Evolutionary conservation across 2,888 invertebrate species (phyloP).

Genomic region (Chaitophorus viminalis): DNA sequence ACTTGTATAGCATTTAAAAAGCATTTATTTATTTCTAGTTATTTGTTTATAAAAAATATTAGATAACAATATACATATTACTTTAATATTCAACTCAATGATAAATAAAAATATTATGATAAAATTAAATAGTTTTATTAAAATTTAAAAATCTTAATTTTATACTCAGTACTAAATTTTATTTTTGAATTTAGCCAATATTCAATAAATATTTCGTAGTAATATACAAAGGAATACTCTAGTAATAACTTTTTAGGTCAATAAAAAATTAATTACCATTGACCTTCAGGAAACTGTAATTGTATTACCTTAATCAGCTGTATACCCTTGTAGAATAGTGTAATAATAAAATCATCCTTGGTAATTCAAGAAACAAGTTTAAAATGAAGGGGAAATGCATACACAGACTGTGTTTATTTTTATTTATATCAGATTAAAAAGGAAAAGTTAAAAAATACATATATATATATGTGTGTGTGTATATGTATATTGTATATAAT

Average conservation of each 20-base stretch:
- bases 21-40: neutral
- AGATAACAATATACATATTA: neutral
- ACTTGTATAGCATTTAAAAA: neutral
- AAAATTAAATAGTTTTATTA: too few species aligned
- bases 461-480: too few species aligned
- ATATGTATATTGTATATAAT: too few species aligned
- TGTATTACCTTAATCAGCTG: constrained; percentile 11
- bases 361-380: constrained; percentile 6
- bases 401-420: neutral
- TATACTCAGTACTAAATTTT: neutral
- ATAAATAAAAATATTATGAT: neutral
- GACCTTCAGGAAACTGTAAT: constrained; percentile 32
- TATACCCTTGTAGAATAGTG: constrained; percentile 16
- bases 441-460: too few species aligned
- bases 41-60: neutral
- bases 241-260: constrained; percentile 34
- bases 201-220: neutral
- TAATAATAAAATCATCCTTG: constrained; percentile 46
- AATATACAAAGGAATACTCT: neutral
- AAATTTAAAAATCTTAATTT: neutral
- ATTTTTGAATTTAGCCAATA: neutral
- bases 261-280: neutral
- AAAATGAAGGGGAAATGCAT: neutral
- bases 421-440: too few species aligned
- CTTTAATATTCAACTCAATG: neutral